Percentiles rank a stretch among this genome's conserved stretches.
These are phyloP conservation scores for Herpetotheres cachinnans DNA, from an alignment of 2,113 vertebrate species.

Conservation along the genomic window DNA sequence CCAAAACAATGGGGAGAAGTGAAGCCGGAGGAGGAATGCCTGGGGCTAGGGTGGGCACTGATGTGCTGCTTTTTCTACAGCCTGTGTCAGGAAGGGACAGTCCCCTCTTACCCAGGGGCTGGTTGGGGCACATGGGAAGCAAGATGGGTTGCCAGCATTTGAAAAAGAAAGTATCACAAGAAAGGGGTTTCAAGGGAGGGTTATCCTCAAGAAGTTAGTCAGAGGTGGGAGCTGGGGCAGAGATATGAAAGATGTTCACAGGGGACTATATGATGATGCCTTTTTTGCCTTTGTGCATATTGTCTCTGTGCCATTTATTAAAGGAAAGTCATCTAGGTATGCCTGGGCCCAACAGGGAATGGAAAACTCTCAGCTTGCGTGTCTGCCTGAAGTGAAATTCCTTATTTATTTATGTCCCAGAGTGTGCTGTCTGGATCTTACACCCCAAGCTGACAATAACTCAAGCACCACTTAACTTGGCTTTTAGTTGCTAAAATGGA, in stretches of 20 bases:
- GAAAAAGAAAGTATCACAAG: neutral
- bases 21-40: neutral
- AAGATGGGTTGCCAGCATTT: neutral
- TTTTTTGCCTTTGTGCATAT: neutral
- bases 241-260: neutral
- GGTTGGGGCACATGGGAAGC: fast-evolving
- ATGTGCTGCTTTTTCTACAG: neutral
- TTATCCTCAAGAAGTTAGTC: neutral
- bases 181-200: neutral
- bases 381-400: neutral
- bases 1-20: neutral
- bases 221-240: neutral
- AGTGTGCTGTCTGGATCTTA: neutral
- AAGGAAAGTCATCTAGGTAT: neutral
- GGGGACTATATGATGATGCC: neutral
- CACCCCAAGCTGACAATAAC: neutral
- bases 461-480: neutral
- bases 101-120: neutral
- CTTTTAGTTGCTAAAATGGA: neutral
- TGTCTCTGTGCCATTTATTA: neutral
- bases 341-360: neutral
- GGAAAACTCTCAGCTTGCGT: neutral
- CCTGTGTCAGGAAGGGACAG: neutral
- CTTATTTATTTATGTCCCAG: neutral
- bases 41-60: neutral